Conservation (phyloP, 2,888 invertebrate genomes). For the Scrobipalpa costella region DNA sequence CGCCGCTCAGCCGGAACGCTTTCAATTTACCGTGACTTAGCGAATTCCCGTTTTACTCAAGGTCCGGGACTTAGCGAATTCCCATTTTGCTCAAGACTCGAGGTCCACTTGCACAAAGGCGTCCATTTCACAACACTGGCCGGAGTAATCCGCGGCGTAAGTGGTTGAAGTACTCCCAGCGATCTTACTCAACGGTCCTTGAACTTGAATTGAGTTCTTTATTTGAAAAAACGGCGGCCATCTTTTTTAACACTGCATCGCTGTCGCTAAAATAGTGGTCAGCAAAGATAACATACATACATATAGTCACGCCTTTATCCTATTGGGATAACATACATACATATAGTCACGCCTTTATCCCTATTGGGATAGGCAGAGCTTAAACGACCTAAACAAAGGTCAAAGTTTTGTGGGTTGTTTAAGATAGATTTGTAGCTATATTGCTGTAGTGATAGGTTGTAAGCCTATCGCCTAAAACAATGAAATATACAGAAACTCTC, state of each 20-base stretch:
- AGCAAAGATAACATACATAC: too few species aligned
- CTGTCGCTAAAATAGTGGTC: background rate
- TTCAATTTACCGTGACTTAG: conserved; percentile 64
- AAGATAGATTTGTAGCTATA: too few species aligned
- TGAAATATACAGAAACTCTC: too few species aligned
- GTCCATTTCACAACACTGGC: conserved; percentile 54
- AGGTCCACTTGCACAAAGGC: conserved; percentile 58
- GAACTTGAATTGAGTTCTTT: conserved; percentile 31
- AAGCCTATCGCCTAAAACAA: too few species aligned
- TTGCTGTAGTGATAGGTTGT: too few species aligned
- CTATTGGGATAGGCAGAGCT: too few species aligned
- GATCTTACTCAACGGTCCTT: conserved; percentile 34
- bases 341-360: too few species aligned
- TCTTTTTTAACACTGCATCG: background rate
- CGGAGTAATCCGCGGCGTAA: conserved; percentile 46
- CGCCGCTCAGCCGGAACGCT: conserved; percentile 46
- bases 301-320: too few species aligned
- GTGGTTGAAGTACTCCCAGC: conserved; percentile 36
- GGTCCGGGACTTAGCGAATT: conserved; percentile 58
- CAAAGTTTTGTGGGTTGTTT: too few species aligned
- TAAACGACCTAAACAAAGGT: too few species aligned
- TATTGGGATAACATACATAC: too few species aligned
- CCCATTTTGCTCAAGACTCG: conserved; percentile 53
- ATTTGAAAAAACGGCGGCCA: conserved; percentile 10
- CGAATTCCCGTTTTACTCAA: conserved; percentile 52